Base-by-base conservation (phyloP, 2,113 vertebrate genomes). In the Otolemur garnettii region DNA sequence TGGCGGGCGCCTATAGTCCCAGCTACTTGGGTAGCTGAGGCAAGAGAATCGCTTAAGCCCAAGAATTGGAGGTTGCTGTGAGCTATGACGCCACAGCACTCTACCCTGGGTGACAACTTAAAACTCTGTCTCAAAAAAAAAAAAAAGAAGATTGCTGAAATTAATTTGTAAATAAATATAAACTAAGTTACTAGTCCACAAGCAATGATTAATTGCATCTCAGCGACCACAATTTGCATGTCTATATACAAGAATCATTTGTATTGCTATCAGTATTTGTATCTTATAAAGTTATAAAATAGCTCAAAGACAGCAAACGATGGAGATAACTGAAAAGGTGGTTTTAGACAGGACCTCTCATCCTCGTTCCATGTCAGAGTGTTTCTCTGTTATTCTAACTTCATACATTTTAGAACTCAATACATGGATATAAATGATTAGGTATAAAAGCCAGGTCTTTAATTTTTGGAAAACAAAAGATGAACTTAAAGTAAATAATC, bases 371-470 rank as follows among this genome's bases (percentile, higher is more conserved):
- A 59, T 90, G 82, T 72, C 60, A 81, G 17, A 62, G 7, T 28
- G 45, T 91, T 93, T 87, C 50, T 7, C 22, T 77, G 17, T 80
- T 35, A 33, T 57, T 90, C 69, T 26, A 95, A 68, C 42, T 62
- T 60, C n/a, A 72, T 55, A 60, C 50, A 28, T 89, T 83, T 94
- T 68, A 93, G 50, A 77, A 83, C 42, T 83, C 24, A 59, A 53
- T 53, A 28, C 7, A 15, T 10, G 26, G 21, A n/a, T 55, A 75
- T 62, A 69, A 93, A 81, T 81, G 14, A 72, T 59, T 5, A 38
- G 10, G 9, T 57, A 57, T 72, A 66, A 30, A 35, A 33, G 64
- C 19, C 72, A 62, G 14, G 59, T 59, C 8, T 84, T 71, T 13
- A 78, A 71, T 42, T 42, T 77, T 35, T 75, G 14, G 55, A 64